Base-by-base conservation (phyloP, 2,888 invertebrate genomes). In the Pseudanteris insignis region DNA sequence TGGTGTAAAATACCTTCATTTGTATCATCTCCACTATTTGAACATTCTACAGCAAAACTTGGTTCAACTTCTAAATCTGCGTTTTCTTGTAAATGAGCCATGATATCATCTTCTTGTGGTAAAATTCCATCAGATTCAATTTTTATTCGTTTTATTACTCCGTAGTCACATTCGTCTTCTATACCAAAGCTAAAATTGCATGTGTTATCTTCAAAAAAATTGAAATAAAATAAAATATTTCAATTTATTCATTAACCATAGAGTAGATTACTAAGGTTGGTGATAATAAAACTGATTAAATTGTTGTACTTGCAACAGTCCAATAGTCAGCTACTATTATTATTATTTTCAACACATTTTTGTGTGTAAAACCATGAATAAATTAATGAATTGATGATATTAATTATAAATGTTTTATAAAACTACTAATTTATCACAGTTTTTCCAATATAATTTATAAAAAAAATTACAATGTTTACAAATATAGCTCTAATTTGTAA, bases 1-100 rank as follows among this genome's bases (percentile, higher is more conserved):
- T 91, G 90, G 61, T 90, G 86, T 37, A 91, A 83, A 5, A 89
- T 84, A 63, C 85, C 85, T 38, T 86, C 86, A 29, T 72, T 76
- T 12, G 62, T 66, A 30, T 77, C 76, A 0, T 79, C 79, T 0
- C 73, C 74, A 24, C 77, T 77, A 0, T 68, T 61, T 2, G 70
- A 44, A 11, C 70, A 66, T 10, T 77, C 79, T 13, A 79, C 50
- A 0, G 73, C 59, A 24, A 78, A 79, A 33, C 71, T 74, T 0
- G 79, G 79, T 46, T 79, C 79, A 0, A 78, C 76, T 38, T 79
- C 79, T 10, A 79, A 59, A 40, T 79, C 78, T 0, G 79, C 77
- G 40, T 76, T 77, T 24, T 79, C 79, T 34, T 78, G 78, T 32
- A 79, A 62, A 29, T 78, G 78, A 2, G 78, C 72, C 73, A 79